A percentile compares a stretch with the other conserved stretches of the same genome.
These are phyloP conservation scores for Phoxinus dragarum DNA, from an alignment of 2,797 vertebrate genomes.

Conservation along the genomic window DNA sequence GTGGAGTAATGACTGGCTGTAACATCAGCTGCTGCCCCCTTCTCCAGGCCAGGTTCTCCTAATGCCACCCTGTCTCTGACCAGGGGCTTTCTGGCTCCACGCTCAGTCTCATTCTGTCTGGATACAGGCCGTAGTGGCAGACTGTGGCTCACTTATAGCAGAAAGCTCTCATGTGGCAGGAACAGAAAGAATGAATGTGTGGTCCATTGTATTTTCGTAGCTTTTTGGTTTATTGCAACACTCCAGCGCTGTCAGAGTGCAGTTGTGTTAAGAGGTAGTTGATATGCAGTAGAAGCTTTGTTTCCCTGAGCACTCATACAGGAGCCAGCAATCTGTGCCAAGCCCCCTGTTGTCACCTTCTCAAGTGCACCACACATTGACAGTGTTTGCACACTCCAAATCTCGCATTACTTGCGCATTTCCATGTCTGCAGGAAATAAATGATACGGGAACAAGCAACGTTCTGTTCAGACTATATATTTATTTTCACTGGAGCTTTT, in stretches of 20 bases:
- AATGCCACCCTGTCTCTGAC: constrained; percentile 55
- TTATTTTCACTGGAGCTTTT: background rate
- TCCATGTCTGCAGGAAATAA: constrained; percentile 36
- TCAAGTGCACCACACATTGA: constrained; percentile 27
- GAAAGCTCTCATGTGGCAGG: background rate
- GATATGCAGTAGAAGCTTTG: constrained; percentile 42
- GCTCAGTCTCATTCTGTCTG: constrained; percentile 44
- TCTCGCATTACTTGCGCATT: constrained; percentile 43
- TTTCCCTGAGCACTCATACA: constrained; percentile 40
- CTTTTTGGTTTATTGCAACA: constrained; percentile 30
- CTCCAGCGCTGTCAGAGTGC: background rate
- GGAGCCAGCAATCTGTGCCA: constrained; percentile 49
- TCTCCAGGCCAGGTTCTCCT: constrained; percentile 56
- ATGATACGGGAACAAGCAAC: constrained; percentile 16
- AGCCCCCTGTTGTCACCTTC: constrained; percentile 50
- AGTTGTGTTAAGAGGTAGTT: constrained; percentile 42
- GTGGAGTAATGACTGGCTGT: constrained; percentile 57
- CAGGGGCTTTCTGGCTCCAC: constrained; percentile 41
- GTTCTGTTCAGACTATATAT: constrained; percentile 30
- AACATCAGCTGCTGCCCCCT: constrained; percentile 52
- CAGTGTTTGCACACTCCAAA: constrained; percentile 46
- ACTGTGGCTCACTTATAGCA: constrained; percentile 36
- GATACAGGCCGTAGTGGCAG: constrained; percentile 23
- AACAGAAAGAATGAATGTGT: constrained; percentile 34
- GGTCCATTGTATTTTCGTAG: constrained; percentile 18